Evolutionary conservation across 2,797 vertebrate genomes (phyloP), one percentile per base, ranked within the genome.

Genomic region (Acropternis orthonyx): DNA sequence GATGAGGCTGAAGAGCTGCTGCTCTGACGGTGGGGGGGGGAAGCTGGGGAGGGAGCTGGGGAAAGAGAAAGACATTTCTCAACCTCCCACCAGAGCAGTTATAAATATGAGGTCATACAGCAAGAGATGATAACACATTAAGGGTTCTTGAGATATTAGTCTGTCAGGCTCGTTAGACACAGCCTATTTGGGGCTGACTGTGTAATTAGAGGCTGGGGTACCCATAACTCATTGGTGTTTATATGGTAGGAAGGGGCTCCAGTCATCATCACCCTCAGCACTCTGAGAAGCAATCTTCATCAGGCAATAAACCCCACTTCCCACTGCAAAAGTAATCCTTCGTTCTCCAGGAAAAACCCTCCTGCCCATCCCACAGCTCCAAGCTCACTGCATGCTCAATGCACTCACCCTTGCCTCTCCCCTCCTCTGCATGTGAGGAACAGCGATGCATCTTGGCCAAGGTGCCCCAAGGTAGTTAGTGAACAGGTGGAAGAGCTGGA

Each of bases 91-190:
- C 95, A 96, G 84, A 96, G 92, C 94, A 96, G 97, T 96, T 97
- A 97, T 97, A 98, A 97, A 97, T 97, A 97, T 97, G 97, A 97
- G 97, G 97, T 98, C 96, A 97, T 96, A 92, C 96, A 92, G 96
- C 72, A 95, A 94, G 95, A 97, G 97, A 97, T 97, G 97, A 97
- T 97, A 97, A 97, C 96, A 92, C 97, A 98, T 98, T 97, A 97
- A 95, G 76, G 96, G 97, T 96, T 97, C 96, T 97, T 98, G 97
- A 97, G 97, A 97, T 97, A 97, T 97, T 97, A 97, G 97, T 96
- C 97, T 97, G 97, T 97, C 97, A 97, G 96, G 93, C 95, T 97
- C 80, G 96, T 97, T 97, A 97, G 97, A 97, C 96, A 95, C 91
- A 95, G 96, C 93, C 97, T 96, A 97, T 97, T 97, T 97, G 97